Percentiles rank a stretch among this genome's conserved stretches.
phyloP scores from a whole-genome alignment of 2,888 invertebrate species.

The Nudaria mundana region DNA sequence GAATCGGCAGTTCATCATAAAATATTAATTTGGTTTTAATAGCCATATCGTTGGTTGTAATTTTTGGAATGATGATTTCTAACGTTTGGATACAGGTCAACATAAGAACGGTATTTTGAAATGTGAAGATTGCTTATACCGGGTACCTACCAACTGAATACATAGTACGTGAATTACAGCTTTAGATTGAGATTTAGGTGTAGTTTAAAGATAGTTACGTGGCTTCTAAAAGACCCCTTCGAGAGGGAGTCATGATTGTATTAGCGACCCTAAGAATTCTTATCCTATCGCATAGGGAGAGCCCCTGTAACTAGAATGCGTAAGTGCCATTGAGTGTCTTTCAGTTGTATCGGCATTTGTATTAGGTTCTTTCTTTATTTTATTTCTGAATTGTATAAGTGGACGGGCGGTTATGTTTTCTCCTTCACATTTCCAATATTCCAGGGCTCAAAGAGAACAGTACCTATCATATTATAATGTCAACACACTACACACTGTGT shows the following conservation, averaged over 20 bases:
- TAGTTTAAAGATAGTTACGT: too few species aligned
- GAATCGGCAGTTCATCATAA: not conserved
- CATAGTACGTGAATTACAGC: not conserved
- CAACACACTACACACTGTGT: too few species aligned
- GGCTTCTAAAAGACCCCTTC: slow-evolving; percentile 30
- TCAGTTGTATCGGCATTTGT: slow-evolving; percentile 3
- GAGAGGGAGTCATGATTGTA: slow-evolving; percentile 57
- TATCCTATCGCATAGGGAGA: slow-evolving; percentile 36
- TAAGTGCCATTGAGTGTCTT: slow-evolving; percentile 16
- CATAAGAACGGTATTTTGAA: slow-evolving; percentile 8
- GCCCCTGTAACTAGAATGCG: slow-evolving; percentile 20
- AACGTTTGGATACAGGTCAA: slow-evolving; percentile 5
- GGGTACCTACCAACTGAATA: slow-evolving; percentile 7
- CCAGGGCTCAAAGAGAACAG: too few species aligned
- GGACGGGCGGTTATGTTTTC: too few species aligned
- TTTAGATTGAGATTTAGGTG: too few species aligned
- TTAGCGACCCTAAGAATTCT: slow-evolving; percentile 54
- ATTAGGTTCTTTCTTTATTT: too few species aligned
- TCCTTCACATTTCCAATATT: too few species aligned
- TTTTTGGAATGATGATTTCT: not conserved
- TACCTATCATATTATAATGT: too few species aligned
- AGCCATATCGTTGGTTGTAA: not conserved
- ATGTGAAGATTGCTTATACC: not conserved
- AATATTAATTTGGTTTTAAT: not conserved
- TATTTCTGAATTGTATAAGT: too few species aligned